These are phyloP conservation scores for Latrodectus elegans DNA, from an alignment of 2,888 invertebrate species.

Conservation along the genomic window DNA sequence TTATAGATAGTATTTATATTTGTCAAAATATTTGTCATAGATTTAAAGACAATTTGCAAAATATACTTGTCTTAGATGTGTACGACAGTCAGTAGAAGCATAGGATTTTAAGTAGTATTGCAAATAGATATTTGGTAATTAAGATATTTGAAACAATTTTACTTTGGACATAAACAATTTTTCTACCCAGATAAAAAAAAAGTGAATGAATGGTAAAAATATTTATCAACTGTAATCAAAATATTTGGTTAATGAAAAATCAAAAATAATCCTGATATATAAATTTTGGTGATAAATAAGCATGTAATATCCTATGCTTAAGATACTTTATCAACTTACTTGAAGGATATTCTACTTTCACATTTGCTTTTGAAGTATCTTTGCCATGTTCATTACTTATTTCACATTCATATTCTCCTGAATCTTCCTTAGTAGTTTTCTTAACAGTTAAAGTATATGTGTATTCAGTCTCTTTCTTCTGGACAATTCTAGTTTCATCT, in stretches of 20 bases:
- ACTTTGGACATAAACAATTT: too few species aligned
- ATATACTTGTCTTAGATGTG: too few species aligned
- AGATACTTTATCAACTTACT: background rate
- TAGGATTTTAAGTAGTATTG: too few species aligned
- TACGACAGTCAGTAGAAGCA: too few species aligned
- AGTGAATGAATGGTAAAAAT: too few species aligned
- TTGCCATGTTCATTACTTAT: constrained; percentile 75
- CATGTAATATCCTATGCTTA: background rate
- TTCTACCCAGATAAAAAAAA: too few species aligned
- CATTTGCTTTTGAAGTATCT: constrained; percentile 68
- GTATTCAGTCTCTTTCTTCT: constrained; percentile 39
- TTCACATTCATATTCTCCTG: constrained; percentile 75
- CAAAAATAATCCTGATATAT: background rate
- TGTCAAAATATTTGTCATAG: too few species aligned
- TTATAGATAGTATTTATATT: too few species aligned
- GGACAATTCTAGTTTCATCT: constrained; percentile 39
- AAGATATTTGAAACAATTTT: too few species aligned
- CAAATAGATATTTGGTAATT: too few species aligned
- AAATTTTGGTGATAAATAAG: background rate
- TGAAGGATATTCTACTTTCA: constrained; percentile 66
- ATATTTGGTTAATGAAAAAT: background rate
- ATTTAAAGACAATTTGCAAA: too few species aligned
- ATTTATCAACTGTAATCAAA: too few species aligned
- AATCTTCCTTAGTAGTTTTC: constrained; percentile 73
- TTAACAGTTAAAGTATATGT: constrained; percentile 64